These are phyloP conservation scores for Sebastolobus altivelis DNA, from an alignment of 2,797 vertebrate genomes.

Conservation along the genomic window DNA sequence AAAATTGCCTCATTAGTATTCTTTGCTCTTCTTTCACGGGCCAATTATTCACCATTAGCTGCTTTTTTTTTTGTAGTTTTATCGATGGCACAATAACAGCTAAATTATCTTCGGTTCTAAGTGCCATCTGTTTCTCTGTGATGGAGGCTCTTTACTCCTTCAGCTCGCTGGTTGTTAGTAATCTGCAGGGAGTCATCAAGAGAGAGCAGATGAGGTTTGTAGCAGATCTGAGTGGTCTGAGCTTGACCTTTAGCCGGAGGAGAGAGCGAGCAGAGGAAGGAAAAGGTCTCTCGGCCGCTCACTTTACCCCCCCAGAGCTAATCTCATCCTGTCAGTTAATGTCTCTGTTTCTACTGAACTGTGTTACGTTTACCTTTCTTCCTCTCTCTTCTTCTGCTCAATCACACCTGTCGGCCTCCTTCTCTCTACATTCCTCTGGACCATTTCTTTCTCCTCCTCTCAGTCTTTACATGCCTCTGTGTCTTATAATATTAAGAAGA, in stretches of 20 bases:
- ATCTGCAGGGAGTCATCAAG: not conserved
- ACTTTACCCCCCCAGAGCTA: not conserved
- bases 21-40: conserved; percentile 16
- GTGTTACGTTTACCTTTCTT: not conserved
- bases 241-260: not conserved
- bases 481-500: too few species aligned
- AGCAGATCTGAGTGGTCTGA: not conserved
- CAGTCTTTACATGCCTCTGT: too few species aligned
- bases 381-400: too few species aligned
- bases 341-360: not conserved
- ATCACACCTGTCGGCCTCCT: too few species aligned
- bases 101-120: conserved; percentile 42
- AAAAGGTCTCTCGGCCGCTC: not conserved
- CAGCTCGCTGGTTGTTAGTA: conserved; percentile 23
- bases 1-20: conserved; percentile 31
- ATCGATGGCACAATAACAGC: conserved; percentile 29
- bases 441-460: too few species aligned
- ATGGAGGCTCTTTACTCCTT: conserved; percentile 33
- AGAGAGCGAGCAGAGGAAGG: not conserved
- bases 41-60: conserved; percentile 46
- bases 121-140: conserved; percentile 36
- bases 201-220: not conserved
- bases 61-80: conserved; percentile 35
- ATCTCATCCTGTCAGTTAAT: conserved; percentile 1
- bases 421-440: too few species aligned